Base-by-base conservation (phyloP, 2,888 invertebrate species). In the Notocelia uddmanniana region DNA sequence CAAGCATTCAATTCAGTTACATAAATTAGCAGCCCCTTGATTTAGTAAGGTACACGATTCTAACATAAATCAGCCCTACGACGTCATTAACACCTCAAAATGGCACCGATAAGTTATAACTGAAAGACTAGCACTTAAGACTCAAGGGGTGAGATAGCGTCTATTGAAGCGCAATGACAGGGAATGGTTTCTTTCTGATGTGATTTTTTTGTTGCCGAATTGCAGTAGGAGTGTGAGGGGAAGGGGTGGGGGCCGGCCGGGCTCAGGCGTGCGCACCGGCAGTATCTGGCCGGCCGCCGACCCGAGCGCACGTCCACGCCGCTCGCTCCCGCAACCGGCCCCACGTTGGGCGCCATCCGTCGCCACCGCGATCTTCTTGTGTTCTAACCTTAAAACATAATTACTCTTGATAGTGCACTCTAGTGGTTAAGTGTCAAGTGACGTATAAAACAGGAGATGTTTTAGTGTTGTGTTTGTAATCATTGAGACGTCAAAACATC, bases 261-360 rank as follows among this genome's bases (percentile, higher is more conserved):
- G 91, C 84, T 83, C 88, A 89, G 90, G 91, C 91, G 88, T 90
- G 92, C 91, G 92, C 91, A 89, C 84, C 90, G 90, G 85, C 89
- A 92, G 93, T 92, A 76, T 79, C 84, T 79, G 79, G 83, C 85
- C 84, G 84, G 80, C 79, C 80, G 85, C 81, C 85, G 83, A 69
- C 77, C 77, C 76, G 81, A 75, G 74, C 80, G 83, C 78, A 82
- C 82, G 82, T 80, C 76, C 72, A 76, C 76, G 80, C 76, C 75
- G 80, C 79, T 80, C 74, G 74, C 63, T 45, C 15, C 67, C 45
- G 54, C 73, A 71, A 75, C 74, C 79, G 78, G 82, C 77, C 83
- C 84, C 88, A 86, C 89, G 87, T 85, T 85, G 88, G 87, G 89
- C 91, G 89, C 89, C 89, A 90, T 79, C 78, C 79, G 78, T 74